Percentiles rank a stretch among this genome's conserved stretches.
Evolutionary conservation across 2,888 invertebrate species (phyloP).

Genomic region (Microlaimidae sp.): DNA sequence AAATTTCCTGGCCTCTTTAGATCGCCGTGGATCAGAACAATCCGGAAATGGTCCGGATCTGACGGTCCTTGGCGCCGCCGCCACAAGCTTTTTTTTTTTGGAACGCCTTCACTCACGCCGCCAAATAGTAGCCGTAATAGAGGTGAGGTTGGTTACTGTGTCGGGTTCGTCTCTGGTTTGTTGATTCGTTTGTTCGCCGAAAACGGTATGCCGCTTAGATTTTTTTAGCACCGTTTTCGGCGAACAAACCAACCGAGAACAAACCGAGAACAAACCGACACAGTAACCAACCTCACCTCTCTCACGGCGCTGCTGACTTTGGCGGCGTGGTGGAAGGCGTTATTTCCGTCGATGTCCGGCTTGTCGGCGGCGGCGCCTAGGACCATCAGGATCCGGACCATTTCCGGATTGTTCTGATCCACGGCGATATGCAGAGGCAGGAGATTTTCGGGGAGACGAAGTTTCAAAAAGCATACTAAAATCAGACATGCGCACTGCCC

Average conservation of each 20-base stretch:
- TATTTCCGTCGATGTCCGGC: slow-evolving; percentile 81
- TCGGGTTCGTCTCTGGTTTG: no score
- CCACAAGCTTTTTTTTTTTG: slow-evolving; percentile 75
- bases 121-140: no score
- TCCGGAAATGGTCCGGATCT: slow-evolving; percentile 57
- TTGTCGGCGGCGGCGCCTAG: slow-evolving; percentile 67
- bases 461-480: no score
- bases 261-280: no score
- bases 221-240: no score
- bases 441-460: slow-evolving; percentile 54
- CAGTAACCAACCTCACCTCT: no score
- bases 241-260: no score
- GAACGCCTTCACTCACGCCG: slow-evolving; percentile 91
- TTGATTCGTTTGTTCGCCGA: no score
- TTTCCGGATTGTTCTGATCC: slow-evolving; percentile 50
- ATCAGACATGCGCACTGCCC: no score
- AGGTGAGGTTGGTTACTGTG: no score
- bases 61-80: slow-evolving; percentile 61
- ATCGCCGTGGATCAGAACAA: slow-evolving; percentile 59
- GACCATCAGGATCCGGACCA: slow-evolving; percentile 60
- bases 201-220: no score
- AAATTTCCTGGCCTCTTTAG: slow-evolving; percentile 59
- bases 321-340: slow-evolving; percentile 87
- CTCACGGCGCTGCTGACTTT: no score
- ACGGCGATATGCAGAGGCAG: slow-evolving; percentile 68